phyloP scores from a whole-genome alignment of 2,888 invertebrate genomes.

The Drosophila quinaria region DNA sequence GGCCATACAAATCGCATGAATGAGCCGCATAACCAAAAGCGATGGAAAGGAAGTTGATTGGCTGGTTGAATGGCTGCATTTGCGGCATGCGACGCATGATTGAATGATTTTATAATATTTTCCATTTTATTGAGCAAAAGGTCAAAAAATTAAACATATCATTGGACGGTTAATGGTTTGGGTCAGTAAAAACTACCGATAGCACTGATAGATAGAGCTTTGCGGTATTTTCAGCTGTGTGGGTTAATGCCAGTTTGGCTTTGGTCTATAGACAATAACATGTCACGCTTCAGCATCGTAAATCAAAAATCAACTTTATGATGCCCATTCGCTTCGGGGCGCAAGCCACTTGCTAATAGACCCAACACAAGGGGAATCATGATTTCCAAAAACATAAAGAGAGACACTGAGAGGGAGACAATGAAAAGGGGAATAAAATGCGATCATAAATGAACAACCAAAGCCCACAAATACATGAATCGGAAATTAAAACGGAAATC shows the following conservation, averaged over 20 bases:
- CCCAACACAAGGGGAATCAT: conserved; percentile 32
- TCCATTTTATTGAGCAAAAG: conserved; percentile 67
- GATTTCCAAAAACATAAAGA: conserved; percentile 11
- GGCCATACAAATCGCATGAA: conserved; percentile 63
- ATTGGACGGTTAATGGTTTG: conserved; percentile 22
- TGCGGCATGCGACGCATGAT: conserved; percentile 63
- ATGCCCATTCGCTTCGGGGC: conserved; percentile 26
- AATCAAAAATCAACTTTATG: conserved; percentile 70
- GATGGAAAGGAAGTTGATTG: conserved; percentile 11
- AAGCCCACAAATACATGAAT: conserved; percentile 37
- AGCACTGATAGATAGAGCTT: conserved; percentile 4
- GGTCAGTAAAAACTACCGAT: conserved; percentile 11
- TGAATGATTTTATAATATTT: conserved; percentile 74
- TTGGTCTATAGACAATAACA: conserved; percentile 59
- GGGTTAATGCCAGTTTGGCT: not conserved
- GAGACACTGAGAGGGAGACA: not conserved
- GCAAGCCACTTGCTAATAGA: conserved; percentile 41
- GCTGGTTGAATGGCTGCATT: conserved; percentile 22
- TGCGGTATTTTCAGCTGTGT: not conserved
- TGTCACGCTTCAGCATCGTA: conserved; percentile 66
- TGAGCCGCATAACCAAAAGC: conserved; percentile 46
- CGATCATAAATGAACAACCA: conserved; percentile 47
- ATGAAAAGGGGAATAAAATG: conserved; percentile 16
- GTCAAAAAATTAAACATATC: conserved; percentile 58
- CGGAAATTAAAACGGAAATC: conserved; percentile 72